Conservation (phyloP, 2,797 vertebrate species). For the Simalia tracyae region DNA sequence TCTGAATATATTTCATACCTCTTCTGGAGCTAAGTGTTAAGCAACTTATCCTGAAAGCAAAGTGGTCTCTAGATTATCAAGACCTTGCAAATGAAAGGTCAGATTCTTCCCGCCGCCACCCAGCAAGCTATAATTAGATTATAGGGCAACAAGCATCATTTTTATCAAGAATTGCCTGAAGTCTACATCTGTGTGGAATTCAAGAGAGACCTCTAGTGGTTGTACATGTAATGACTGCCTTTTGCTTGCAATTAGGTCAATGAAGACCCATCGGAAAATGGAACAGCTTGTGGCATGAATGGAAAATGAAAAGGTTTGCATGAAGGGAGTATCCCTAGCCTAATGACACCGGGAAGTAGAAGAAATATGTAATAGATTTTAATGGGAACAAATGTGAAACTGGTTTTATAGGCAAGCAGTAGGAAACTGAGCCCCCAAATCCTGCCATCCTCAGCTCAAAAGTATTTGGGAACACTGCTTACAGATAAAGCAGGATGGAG, state of each 20-base stretch:
- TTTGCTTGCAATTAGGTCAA: neutral
- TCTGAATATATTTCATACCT: neutral
- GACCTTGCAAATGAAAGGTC: neutral
- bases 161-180: neutral
- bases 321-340: neutral
- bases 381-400: too few species aligned
- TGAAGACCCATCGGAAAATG: neutral
- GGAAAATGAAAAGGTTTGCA: neutral
- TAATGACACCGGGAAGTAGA: too few species aligned
- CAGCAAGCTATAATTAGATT: neutral
- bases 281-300: neutral
- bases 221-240: neutral
- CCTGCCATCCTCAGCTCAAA: too few species aligned
- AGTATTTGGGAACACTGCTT: too few species aligned
- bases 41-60: neutral
- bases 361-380: too few species aligned
- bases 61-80: neutral
- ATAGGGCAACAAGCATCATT: neutral
- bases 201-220: conserved; percentile 7
- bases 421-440: too few species aligned
- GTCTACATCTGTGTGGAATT: neutral
- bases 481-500: too few species aligned
- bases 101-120: too few species aligned
- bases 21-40: neutral
- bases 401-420: too few species aligned